Evolutionary conservation across 2,888 invertebrate genomes (phyloP), one percentile per base, ranked within the genome.

Genomic region (Dolomedes plantarius): DNA sequence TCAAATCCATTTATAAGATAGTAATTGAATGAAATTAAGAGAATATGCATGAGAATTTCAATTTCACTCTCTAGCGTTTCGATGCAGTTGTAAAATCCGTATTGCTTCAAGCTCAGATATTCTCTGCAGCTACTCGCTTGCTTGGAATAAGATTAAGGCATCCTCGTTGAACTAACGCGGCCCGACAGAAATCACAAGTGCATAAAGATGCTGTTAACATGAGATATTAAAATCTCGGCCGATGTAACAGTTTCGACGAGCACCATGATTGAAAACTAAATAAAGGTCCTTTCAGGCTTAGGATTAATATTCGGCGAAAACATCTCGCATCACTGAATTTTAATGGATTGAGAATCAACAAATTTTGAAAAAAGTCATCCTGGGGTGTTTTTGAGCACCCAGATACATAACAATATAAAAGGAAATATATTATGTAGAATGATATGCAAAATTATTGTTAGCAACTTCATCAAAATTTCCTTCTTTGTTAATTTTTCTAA

Each of bases 181-280:
- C 3, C 23, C 23, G 56, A 56, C 56, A 56, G 56, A 23, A 56
- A 23, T 56, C 56, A 56, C 56, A 56, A 23, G 23, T 6, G 56
- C 56, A 56, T 56, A 5, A 56, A 56, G 56, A 23, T 56, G 19
- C 56, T 56, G 56, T 56, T 56, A 56, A 56, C 56, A 56, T 56
- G 56, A 23, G 56, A 56, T 56, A 56, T 56, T 56, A 23, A 23
- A 56, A 56, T 56, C 23, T 6, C 23, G 23, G 23, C 23, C 56
- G 11, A 23, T 11, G 56, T 56, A 6, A 56, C 56, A 56, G 19
- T 56, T 56, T 56, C 56, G 1, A 19, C 23, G 23, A 56, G 56
- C 56, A 56, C 13, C 16, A 23, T 56, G 19, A 56, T 56, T 16
- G 23, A 56, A 56, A 23, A 56, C 56, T 23, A 56, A 56, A 23